phyloP scores from a whole-genome alignment of 2,113 vertebrate genomes.

The Micronycteris hirsuta region DNA sequence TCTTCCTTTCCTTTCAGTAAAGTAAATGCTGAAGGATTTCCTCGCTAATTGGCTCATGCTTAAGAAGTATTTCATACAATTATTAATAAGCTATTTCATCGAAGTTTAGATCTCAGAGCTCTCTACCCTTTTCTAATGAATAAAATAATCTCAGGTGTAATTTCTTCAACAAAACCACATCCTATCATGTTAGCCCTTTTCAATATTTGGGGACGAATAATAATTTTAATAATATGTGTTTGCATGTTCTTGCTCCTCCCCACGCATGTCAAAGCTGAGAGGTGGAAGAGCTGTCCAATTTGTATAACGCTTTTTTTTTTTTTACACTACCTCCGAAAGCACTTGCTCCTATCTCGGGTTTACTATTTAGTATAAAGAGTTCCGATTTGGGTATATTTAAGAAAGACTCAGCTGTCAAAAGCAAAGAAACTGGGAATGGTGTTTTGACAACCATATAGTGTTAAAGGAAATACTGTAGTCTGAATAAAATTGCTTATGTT shows the following conservation, averaged over 20 bases:
- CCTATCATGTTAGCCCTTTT: not conserved
- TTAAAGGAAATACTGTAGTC: conserved; percentile 86
- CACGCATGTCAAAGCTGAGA: not conserved
- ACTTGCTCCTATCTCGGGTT: conserved; percentile 80
- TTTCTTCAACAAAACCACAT: not conserved
- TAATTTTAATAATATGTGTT: conserved; percentile 47
- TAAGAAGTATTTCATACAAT: conserved; percentile 50
- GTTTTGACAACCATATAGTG: conserved; percentile 86
- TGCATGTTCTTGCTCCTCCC: not conserved
- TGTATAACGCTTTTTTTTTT: conserved; percentile 59
- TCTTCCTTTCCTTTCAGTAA: conserved; percentile 4
- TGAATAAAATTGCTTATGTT: conserved; percentile 87
- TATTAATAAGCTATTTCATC: conserved; percentile 45
- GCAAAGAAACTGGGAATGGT: conserved; percentile 86
- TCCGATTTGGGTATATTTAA: conserved; percentile 88
- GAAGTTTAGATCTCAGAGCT: conserved; percentile 45
- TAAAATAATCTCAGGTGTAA: conserved; percentile 28
- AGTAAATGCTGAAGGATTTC: conserved; percentile 55
- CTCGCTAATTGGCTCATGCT: conserved; percentile 52
- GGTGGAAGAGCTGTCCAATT: conserved; percentile 49
- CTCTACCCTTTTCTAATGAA: conserved; percentile 42
- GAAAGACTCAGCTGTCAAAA: conserved; percentile 88
- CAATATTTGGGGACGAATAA: conserved; percentile 32
- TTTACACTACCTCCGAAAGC: conserved; percentile 57
- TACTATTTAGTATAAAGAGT: conserved; percentile 84